phyloP scores from a whole-genome alignment of 2,113 vertebrate species.

The Chrysemys picta region DNA sequence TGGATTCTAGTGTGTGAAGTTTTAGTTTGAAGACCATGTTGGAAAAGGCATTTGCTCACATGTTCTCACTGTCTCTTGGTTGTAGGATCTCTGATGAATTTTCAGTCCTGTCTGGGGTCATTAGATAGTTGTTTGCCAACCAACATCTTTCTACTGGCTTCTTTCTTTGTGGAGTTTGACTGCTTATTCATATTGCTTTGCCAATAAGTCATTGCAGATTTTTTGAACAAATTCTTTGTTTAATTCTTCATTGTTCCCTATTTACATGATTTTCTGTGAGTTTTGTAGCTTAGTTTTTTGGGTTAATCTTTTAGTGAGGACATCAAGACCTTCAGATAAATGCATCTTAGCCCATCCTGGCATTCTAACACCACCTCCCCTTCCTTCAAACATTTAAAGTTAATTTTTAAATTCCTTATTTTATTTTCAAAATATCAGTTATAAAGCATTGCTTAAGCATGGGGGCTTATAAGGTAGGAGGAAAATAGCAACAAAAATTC shows the following conservation, averaged over 20 bases:
- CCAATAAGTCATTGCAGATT: neutral
- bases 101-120: accelerated
- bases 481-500: neutral
- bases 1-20: neutral
- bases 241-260: neutral
- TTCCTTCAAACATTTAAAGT: neutral
- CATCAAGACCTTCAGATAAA: neutral
- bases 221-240: neutral
- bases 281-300: neutral
- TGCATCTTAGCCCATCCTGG: neutral
- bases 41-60: neutral
- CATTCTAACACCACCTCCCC: neutral
- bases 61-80: accelerated
- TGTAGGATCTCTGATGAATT: neutral
- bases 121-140: neutral
- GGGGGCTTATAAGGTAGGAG: neutral
- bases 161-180: neutral
- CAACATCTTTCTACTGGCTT: neutral
- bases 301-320: neutral
- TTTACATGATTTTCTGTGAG: neutral
- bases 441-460: neutral
- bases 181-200: neutral
- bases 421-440: slow-evolving; percentile 8
- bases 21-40: neutral
- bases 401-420: neutral